phyloP scores from a whole-genome alignment of 1,140 invertebrate species.

The Drosophila sechellia region DNA sequence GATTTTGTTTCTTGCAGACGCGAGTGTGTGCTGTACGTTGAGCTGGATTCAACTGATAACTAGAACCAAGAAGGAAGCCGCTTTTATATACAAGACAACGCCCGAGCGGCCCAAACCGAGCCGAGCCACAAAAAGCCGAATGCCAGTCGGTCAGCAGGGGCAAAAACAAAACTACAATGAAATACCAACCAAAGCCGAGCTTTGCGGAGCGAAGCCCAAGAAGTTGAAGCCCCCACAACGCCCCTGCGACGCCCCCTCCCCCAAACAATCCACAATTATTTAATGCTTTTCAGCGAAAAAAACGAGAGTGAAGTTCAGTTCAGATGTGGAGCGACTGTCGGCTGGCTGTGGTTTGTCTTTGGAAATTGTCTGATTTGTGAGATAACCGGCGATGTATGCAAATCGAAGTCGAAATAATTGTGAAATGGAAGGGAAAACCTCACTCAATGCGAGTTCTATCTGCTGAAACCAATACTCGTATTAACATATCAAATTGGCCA shows the following conservation, averaged over 20 bases:
- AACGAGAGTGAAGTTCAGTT: conserved; percentile 79
- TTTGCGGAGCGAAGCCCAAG: conserved; percentile 65
- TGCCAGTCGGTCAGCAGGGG: conserved; percentile 62
- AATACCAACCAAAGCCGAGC: conserved; percentile 16
- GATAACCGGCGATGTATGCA: conserved; percentile 50
- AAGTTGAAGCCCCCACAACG: conserved; percentile 47
- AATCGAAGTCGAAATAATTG: conserved; percentile 25
- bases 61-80: conserved; percentile 84
- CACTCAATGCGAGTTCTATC: conserved; percentile 20
- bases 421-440: conserved; percentile 43
- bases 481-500: conserved; percentile 32
- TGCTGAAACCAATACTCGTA: background rate
- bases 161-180: conserved; percentile 11
- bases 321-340: conserved; percentile 35
- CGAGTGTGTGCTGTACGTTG: conserved; percentile 66
- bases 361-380: conserved; percentile 51
- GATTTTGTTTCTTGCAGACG: conserved; percentile 42
- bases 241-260: conserved; percentile 11
- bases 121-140: conserved; percentile 42
- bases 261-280: conserved; percentile 60
- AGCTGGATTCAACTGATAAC: conserved; percentile 84
- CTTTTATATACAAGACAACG: conserved; percentile 84
- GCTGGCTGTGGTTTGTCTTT: conserved; percentile 53
- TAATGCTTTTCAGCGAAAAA: conserved; percentile 73
- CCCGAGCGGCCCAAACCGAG: conserved; percentile 69